Evolutionary conservation across 2,113 vertebrate species (phyloP), one percentile per base, ranked within the genome.

Genomic region (Baryphthengus martii): DNA sequence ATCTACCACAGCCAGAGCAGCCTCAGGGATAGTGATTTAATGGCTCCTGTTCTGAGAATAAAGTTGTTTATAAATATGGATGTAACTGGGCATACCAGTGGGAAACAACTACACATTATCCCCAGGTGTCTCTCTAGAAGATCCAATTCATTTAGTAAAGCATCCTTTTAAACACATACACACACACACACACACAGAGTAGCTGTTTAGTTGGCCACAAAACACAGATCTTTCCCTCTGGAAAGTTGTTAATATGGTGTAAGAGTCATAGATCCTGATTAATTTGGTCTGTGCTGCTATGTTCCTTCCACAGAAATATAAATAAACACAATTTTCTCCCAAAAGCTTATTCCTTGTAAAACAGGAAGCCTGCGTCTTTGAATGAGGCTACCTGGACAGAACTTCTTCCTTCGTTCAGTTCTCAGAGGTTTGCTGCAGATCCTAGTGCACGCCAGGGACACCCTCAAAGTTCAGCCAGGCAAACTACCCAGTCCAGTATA

Each of bases 61-160:
- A 97, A 97, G 93, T 96, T 96, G 95, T 98, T 97, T 97, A 98
- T 98, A 98, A 98, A 98, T 98, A 98, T 97, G 96, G 96, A 97
- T 97, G 89, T 92, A 97, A 90, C 90, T 83, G 74, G 81, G 76
- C 81, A 80, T 82, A 91, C 90, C 87, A 58, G 89, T 96, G 78
- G 75, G 90, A 97, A 62, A 56, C 90, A 85, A 81, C 92, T 93
- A 80, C 65, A 70, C 31, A 78, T 83, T 96, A 88, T 97, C 89
- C 95, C 87, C 93, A 92, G 88, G 86, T 95, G 89, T 89, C 79
- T 95, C 78, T 89, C 89, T 86, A 91, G 89, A 66, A 91, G 65
- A 92, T 93, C 84, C 88, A 92, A 85, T 95, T 97, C 95, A 93
- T 96, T 97, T 96, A 97, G 91, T 82, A 94, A 97, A 94, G 91